Conservation (phyloP, 2,113 vertebrate species). For the Tenrec ecaudatus region DNA sequence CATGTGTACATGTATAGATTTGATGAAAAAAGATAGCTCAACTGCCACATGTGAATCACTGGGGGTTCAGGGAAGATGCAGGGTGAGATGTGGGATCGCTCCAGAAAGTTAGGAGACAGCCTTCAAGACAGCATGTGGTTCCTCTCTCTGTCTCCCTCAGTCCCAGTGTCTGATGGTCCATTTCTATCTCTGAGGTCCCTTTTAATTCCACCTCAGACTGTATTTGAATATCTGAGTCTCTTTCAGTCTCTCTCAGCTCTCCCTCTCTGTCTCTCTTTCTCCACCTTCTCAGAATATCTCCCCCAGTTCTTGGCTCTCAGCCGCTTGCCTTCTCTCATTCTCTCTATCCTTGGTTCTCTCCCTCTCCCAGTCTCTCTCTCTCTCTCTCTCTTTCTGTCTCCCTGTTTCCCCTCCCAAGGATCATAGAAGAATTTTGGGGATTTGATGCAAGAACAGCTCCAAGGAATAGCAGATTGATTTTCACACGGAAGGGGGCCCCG, state of each 20-base stretch:
- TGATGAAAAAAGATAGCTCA: background rate
- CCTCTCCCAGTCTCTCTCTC: background rate
- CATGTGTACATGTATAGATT: background rate
- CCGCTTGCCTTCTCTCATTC: background rate
- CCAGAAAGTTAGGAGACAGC: background rate
- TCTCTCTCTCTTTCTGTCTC: too few relatives aligned
- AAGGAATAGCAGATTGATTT: conserved; percentile 13
- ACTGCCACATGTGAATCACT: too few relatives aligned
- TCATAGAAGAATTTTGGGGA: background rate
- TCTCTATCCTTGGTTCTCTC: background rate
- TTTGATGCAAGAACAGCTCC: background rate
- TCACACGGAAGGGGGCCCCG: background rate
- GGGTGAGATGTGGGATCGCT: background rate
- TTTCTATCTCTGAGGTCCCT: background rate
- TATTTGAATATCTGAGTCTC: background rate
- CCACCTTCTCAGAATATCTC: too few relatives aligned
- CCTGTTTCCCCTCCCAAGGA: background rate
- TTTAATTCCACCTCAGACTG: accelerated
- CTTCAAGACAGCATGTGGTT: background rate
- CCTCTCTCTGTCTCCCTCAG: background rate
- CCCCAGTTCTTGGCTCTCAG: background rate
- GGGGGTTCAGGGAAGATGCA: background rate
- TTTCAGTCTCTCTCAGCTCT: background rate
- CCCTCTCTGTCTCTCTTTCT: background rate
- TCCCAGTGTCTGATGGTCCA: too few relatives aligned